These are phyloP conservation scores for Drosophila neonasuta DNA, from an alignment of 2,888 invertebrate species.

Conservation along the genomic window DNA sequence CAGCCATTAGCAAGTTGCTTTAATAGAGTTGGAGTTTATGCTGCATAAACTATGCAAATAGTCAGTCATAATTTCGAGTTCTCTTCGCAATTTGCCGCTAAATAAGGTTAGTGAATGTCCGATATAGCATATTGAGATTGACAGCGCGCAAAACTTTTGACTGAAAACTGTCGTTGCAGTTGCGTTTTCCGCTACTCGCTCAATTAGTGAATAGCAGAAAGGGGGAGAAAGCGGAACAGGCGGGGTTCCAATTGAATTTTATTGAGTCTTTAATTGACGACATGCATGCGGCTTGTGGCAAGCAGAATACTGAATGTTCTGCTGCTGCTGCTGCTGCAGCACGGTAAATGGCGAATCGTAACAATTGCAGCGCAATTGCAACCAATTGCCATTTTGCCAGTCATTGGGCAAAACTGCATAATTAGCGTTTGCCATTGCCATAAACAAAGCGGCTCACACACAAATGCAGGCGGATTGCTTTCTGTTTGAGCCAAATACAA, in stretches of 20 bases:
- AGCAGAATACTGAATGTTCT: conserved; percentile 2
- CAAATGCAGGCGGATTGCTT: conserved; percentile 40
- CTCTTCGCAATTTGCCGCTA: conserved; percentile 22
- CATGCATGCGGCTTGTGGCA: conserved; percentile 49
- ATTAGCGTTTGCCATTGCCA: conserved; percentile 61
- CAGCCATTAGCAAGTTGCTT: neutral
- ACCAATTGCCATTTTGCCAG: conserved; percentile 47
- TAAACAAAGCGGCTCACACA: conserved; percentile 48
- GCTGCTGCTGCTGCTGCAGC: neutral
- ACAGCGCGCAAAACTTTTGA: conserved; percentile 15
- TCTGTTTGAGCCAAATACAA: conserved; percentile 19
- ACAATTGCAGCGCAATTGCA: conserved; percentile 56
- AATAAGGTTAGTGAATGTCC: conserved; percentile 10
- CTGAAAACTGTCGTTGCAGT: conserved; percentile 19
- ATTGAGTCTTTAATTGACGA: conserved; percentile 73
- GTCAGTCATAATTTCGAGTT: conserved; percentile 27
- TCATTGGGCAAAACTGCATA: conserved; percentile 55
- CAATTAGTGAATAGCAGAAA: conserved; percentile 31
- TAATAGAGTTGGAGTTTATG: neutral
- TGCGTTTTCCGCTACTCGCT: conserved; percentile 33
- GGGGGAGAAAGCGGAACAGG: conserved; percentile 14
- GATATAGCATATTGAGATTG: conserved; percentile 9
- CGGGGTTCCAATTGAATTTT: conserved; percentile 64
- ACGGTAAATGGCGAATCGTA: conserved; percentile 56
- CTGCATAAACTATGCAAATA: conserved; percentile 5